Base-by-base conservation (phyloP, 2,888 invertebrate species). In the Pyrocoelia pectoralis region DNA sequence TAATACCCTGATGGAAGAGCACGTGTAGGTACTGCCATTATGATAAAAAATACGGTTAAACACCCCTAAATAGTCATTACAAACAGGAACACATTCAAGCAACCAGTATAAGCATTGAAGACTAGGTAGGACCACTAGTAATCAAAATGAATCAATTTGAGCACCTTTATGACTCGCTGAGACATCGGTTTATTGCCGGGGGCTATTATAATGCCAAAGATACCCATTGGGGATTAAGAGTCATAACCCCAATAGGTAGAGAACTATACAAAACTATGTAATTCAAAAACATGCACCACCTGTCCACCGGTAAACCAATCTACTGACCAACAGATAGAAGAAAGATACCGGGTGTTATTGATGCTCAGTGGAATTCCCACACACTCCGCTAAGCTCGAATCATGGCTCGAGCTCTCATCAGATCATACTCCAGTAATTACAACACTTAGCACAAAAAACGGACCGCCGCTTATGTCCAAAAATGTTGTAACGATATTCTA, bases 271-370 rank as follows among this genome's bases (percentile, higher is more conserved):
- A 54, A 50, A 13, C 56, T 6, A 58, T 50, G 50, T 14, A 10
- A 29, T 12, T 13, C 8, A 61, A 38, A 46, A 57, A 57, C 41
- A 17, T 56, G 29, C 14, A 51, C 4, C 38, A 56, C 2, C 24
- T 61, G 13, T 8, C 56, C 10, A 56, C 51, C 14, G 61, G 56
- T 5, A 6, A 33, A 33, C 18, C 49, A 9, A 24, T 6, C 6
- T 24, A 24, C 24, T 24, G 24, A 6, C 24, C 24, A 3, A 24
- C 49, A 14, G 49, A 28, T 15, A 48, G 46, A 56, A 61, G 48
- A 13, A 67, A 67, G 51, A 15, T 57, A 10, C 67, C 70, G 9
- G 68, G 68, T 29, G 18, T 67, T 2, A 15, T 69, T 8, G 71
- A 71, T 70, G 10, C 15, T 46, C 1, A 68, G 65, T 33, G 65